Conservation (phyloP, 2,113 vertebrate genomes). For the Anhinga rufa region DNA sequence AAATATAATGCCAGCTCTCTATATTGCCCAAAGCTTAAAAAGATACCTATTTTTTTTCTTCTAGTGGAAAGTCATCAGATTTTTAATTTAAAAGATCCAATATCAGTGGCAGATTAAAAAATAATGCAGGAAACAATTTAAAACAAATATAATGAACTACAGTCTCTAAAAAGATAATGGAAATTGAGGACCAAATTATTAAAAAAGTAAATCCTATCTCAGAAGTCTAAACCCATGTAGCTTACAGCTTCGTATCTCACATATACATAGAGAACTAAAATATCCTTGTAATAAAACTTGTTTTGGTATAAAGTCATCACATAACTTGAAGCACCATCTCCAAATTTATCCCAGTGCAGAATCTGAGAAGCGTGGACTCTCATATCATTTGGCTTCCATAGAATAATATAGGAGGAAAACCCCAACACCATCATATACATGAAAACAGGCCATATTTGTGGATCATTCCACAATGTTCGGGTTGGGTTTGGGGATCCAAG, state of each 20-base stretch:
- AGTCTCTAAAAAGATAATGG: background rate
- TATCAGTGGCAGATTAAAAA: background rate
- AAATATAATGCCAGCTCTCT: background rate
- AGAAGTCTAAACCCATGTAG: background rate
- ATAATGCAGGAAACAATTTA: background rate
- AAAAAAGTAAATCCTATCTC: background rate
- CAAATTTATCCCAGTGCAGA: background rate
- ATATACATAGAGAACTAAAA: background rate
- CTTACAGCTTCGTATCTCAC: background rate
- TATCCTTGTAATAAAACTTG: background rate
- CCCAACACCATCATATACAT: background rate
- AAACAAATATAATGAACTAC: background rate
- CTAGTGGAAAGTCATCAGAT: background rate
- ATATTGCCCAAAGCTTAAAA: background rate
- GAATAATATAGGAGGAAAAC: background rate
- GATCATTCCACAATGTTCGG: no score
- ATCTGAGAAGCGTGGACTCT: background rate
- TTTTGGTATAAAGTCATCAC: background rate
- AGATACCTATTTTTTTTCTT: background rate
- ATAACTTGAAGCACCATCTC: background rate
- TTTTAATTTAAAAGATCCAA: background rate
- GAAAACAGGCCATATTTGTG: background rate
- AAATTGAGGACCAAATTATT: background rate
- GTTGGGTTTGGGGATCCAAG: background rate
- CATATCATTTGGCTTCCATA: background rate